Conservation (phyloP, 2,888 invertebrate species). For the Melangyna quadrimaculata region DNA sequence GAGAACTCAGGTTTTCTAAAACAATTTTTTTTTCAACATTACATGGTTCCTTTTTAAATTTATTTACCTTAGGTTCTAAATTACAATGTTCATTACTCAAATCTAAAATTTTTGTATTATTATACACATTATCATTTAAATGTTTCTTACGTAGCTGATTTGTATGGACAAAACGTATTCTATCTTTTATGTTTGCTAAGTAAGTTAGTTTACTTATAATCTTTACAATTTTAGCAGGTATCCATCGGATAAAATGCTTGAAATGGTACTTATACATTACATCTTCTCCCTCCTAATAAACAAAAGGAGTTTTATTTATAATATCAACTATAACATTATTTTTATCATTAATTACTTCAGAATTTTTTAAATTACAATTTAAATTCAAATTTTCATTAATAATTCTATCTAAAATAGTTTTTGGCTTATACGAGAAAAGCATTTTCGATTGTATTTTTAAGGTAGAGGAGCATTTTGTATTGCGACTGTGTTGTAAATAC, state of each 20-base stretch:
- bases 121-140: background rate
- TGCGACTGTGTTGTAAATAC: slow-evolving; percentile 26
- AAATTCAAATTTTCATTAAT: background rate
- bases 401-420: slow-evolving; percentile 14
- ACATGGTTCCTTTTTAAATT: background rate
- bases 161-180: background rate
- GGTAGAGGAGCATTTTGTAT: background rate
- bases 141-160: background rate
- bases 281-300: background rate
- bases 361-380: background rate
- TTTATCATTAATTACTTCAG: background rate
- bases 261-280: slow-evolving; percentile 29
- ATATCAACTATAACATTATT: background rate
- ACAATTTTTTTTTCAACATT: background rate
- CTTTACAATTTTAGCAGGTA: slow-evolving; percentile 34
- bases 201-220: slow-evolving; percentile 18
- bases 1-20: background rate
- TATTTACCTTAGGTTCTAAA: background rate
- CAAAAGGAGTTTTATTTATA: background rate
- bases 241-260: slow-evolving; percentile 7
- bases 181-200: background rate
- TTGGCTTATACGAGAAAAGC: slow-evolving; percentile 17
- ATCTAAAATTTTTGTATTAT: background rate
- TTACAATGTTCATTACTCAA: background rate
- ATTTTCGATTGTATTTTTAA: slow-evolving; percentile 20